A percentile compares a stretch with the other conserved stretches of the same genome.
phyloP scores from a whole-genome alignment of 1,140 invertebrate genomes.

The Coenobita brevimanus region DNA sequence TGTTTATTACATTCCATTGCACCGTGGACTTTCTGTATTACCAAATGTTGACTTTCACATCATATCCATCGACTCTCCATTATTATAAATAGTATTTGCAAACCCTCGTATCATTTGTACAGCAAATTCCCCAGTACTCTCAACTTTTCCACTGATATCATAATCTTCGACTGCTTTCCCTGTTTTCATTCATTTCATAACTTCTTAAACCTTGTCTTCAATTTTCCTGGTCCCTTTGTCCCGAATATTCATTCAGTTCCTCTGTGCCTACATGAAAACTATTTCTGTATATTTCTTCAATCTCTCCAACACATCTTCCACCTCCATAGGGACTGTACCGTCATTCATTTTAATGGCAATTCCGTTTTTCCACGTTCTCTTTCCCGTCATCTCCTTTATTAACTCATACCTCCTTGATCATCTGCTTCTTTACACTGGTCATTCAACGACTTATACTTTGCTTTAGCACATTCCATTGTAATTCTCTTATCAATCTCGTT shows the following conservation, averaged over 20 bases:
- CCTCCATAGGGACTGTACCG: constrained; percentile 1
- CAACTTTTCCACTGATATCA: too few species aligned
- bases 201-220: background rate
- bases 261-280: background rate
- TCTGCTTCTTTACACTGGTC: constrained; percentile 24
- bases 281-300: background rate
- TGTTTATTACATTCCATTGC: too few species aligned
- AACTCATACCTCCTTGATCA: background rate
- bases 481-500: background rate
- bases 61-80: too few species aligned
- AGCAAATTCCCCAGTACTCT: too few species aligned
- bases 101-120: too few species aligned
- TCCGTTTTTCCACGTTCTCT: too few species aligned
- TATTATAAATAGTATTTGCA: too few species aligned
- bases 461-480: too few species aligned
- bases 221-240: background rate
- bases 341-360: constrained; percentile 14
- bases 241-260: background rate
- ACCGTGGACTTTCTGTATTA: too few species aligned
- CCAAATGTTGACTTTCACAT: too few species aligned
- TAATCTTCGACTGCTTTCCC: constrained; percentile 12
- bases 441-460: background rate
- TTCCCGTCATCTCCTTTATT: background rate
- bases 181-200: constrained; percentile 4
- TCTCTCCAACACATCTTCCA: background rate